A percentile compares a stretch with the other conserved stretches of the same genome.
These are phyloP conservation scores for Hemichromis elongatus DNA, from an alignment of 2,113 vertebrate genomes.

Conservation along the genomic window DNA sequence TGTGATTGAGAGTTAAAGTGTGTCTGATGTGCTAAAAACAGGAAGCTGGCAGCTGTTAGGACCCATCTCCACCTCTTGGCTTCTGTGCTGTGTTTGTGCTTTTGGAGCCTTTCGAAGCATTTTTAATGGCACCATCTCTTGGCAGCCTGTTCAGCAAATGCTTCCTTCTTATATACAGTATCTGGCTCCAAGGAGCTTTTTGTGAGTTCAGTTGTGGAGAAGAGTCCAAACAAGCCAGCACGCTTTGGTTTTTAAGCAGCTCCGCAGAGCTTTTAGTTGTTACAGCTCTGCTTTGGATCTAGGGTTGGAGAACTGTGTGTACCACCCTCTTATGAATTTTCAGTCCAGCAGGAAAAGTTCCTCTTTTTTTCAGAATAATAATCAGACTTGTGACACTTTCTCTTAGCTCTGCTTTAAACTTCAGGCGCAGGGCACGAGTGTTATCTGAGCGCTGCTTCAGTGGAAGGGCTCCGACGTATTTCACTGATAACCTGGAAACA, in stretches of 20 bases:
- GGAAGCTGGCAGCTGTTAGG: fast-evolving
- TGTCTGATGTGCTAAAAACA: neutral
- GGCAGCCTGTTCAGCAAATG: neutral
- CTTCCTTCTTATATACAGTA: neutral
- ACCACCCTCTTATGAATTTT: neutral
- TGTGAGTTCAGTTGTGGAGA: neutral
- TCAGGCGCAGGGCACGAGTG: fast-evolving
- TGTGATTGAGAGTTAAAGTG: neutral
- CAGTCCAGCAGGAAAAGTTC: neutral
- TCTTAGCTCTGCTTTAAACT: neutral
- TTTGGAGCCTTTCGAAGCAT: neutral
- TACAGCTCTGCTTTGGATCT: neutral
- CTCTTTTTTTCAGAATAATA: neutral
- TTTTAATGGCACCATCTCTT: neutral
- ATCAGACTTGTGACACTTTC: neutral
- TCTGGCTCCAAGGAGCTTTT: neutral
- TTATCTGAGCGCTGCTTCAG: fast-evolving
- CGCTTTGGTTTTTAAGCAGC: neutral
- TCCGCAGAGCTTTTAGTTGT: neutral
- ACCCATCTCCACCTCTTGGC: neutral
- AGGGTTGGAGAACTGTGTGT: neutral
- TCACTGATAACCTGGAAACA: neutral
- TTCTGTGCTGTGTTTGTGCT: neutral
- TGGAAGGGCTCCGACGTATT: neutral
- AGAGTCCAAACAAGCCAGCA: neutral